Percentiles rank a stretch among this genome's conserved stretches.
Conservation (phyloP, 2,113 vertebrate species). For the Hylia prasina region DNA sequence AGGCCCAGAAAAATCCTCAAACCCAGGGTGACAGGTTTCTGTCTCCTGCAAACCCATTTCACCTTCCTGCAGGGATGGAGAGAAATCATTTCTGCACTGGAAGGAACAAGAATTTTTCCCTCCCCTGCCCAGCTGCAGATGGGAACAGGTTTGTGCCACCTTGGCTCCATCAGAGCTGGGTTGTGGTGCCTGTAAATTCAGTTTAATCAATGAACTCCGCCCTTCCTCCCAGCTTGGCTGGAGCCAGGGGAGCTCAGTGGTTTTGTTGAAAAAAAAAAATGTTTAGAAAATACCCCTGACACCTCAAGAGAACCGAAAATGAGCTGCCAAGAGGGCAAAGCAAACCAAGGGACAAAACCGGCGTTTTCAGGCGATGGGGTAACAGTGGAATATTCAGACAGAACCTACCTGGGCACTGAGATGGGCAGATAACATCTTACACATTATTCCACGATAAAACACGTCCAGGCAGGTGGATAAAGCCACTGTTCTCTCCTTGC, state of each 20-base stretch:
- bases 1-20: too few relatives aligned
- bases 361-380: too few relatives aligned
- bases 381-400: neutral
- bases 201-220: neutral
- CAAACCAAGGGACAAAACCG: neutral
- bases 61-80: neutral
- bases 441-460: neutral
- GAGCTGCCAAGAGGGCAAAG: neutral
- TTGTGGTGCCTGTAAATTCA: neutral
- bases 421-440: neutral
- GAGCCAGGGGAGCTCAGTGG: neutral
- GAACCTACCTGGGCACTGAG: neutral
- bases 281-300: neutral
- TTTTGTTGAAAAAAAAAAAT: neutral
- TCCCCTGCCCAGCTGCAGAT: neutral
- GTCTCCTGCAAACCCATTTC: neutral
- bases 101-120: neutral
- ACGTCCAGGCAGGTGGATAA: neutral
- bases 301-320: neutral
- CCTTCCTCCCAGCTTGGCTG: neutral
- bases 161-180: neutral
- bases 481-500: too few relatives aligned
- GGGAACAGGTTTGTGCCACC: neutral
- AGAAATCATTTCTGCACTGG: neutral
- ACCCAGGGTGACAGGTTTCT: too few relatives aligned